These are phyloP conservation scores for Drosophila rubida DNA, from an alignment of 2,888 invertebrate species.

Conservation along the genomic window DNA sequence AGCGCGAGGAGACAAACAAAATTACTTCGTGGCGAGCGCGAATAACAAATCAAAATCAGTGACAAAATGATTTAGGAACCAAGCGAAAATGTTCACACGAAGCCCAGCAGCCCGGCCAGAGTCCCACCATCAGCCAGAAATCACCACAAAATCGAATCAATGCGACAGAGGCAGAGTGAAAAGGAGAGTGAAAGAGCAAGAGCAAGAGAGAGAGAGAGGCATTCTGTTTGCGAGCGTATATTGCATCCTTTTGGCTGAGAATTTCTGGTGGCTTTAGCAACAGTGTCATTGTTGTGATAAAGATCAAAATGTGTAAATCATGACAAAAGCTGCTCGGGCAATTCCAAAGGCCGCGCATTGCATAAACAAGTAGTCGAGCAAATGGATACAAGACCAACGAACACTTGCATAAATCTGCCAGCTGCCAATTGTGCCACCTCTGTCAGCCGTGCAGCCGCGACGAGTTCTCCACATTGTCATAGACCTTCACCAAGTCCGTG, in stretches of 20 bases:
- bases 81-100: constrained; percentile 74
- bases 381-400: constrained; percentile 63
- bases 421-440: constrained; percentile 24
- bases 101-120: constrained; percentile 49
- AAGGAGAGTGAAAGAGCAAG: constrained; percentile 18
- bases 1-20: constrained; percentile 53
- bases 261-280: constrained; percentile 57
- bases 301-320: constrained; percentile 76
- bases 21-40: constrained; percentile 59
- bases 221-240: constrained; percentile 11
- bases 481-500: constrained; percentile 60
- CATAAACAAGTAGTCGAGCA: constrained; percentile 79
- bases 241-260: constrained; percentile 72
- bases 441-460: constrained; percentile 1
- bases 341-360: constrained; percentile 51
- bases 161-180: constrained; percentile 35
- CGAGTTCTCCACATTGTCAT: constrained; percentile 69
- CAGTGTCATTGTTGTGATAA: constrained; percentile 71
- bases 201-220: not conserved
- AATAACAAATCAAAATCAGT: constrained; percentile 77
- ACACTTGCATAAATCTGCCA: constrained; percentile 46
- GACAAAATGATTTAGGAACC: constrained; percentile 80
- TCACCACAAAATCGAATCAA: constrained; percentile 50
- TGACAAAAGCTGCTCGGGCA: constrained; percentile 44
- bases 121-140: constrained; percentile 27